Evolutionary conservation across 2,113 vertebrate species (phyloP).

Genomic region (Diphyllodes magnificus): DNA sequence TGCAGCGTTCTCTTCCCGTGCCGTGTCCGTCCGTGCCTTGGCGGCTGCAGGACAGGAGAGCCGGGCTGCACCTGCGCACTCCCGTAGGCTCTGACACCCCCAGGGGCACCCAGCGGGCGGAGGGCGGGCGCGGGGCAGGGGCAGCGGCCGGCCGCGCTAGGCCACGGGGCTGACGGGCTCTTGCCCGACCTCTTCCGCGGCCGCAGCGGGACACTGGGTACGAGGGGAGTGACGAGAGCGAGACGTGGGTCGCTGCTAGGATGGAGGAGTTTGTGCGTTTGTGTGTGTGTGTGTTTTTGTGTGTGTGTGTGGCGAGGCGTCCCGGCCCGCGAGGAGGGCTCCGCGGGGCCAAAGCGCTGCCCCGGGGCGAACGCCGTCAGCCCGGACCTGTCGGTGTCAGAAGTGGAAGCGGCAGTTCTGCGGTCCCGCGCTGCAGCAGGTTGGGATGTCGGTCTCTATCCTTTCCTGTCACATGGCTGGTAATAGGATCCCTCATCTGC

Average conservation of each 20-base stretch:
- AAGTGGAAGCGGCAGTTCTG: background rate
- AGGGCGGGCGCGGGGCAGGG: background rate
- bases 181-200: background rate
- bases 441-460: constrained; percentile 49
- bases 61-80: background rate
- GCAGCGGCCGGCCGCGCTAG: background rate
- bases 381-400: background rate
- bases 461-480: constrained; percentile 66
- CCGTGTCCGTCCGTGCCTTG: background rate
- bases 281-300: background rate
- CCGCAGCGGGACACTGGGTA: background rate
- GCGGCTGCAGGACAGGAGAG: too few relatives aligned
- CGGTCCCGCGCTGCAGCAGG: background rate
- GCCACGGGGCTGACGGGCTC: background rate
- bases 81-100: background rate
- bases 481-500: constrained; percentile 64
- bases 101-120: background rate
- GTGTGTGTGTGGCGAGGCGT: background rate
- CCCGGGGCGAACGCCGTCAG: background rate
- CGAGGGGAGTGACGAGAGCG: background rate
- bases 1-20: accelerated
- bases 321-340: background rate
- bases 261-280: background rate
- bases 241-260: background rate
- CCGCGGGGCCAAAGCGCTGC: background rate